These are phyloP conservation scores for Falco peregrinus DNA, from an alignment of 2,797 vertebrate species.

Conservation along the genomic window DNA sequence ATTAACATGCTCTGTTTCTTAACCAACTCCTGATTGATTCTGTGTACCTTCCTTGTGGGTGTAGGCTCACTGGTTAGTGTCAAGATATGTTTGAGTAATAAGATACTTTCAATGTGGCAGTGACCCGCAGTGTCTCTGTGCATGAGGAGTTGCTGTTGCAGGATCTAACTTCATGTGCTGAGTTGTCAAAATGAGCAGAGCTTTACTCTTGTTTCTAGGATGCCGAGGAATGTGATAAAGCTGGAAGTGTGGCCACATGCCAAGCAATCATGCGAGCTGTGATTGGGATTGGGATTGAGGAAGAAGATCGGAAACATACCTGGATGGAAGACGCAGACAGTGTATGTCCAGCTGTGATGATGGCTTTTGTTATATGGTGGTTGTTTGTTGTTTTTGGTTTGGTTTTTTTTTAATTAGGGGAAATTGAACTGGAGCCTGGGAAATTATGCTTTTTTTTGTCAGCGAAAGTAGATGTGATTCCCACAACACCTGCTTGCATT, in stretches of 20 bases:
- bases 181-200: background rate
- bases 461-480: background rate
- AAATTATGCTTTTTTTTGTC: background rate
- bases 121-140: background rate
- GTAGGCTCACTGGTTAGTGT: background rate
- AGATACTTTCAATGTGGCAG: background rate
- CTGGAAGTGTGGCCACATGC: conserved; percentile 95
- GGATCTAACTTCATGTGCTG: background rate
- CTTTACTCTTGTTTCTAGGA: conserved; percentile 78
- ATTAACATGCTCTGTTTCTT: background rate
- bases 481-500: background rate
- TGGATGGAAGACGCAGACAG: conserved; percentile 99
- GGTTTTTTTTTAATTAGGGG: background rate
- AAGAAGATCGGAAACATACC: conserved; percentile 97
- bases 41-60: background rate
- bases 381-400: background rate
- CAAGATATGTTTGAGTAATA: background rate
- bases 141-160: background rate
- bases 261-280: conserved; percentile 95
- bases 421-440: background rate
- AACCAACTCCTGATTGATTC: background rate
- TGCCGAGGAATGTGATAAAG: conserved; percentile 97
- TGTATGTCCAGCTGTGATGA: conserved; percentile 73
- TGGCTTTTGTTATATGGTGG: background rate
- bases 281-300: conserved; percentile 96